These are phyloP conservation scores for Euwallacea similis DNA, from an alignment of 1,140 invertebrate genomes.

Conservation along the genomic window DNA sequence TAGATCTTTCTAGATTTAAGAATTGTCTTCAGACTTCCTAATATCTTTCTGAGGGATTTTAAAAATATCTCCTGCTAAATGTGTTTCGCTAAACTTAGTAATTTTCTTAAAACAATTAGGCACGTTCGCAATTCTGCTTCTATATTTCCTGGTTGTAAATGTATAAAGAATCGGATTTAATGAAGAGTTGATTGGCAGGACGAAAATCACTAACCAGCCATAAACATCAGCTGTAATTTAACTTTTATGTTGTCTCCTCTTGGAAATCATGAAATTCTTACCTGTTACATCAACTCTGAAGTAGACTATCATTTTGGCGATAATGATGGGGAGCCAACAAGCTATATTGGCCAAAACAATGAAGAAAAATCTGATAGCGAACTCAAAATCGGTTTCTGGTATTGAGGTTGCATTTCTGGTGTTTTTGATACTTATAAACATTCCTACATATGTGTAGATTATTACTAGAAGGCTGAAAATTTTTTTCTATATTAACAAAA, in stretches of 20 bases:
- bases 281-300: conserved; percentile 58
- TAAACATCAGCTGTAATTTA: conserved; percentile 37
- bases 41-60: conserved; percentile 9
- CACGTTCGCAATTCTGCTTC: conserved; percentile 9
- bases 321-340: conserved; percentile 76
- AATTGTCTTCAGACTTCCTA: neutral
- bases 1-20: no score
- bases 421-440: conserved; percentile 67
- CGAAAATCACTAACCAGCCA: conserved; percentile 39
- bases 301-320: conserved; percentile 68
- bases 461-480: conserved; percentile 64
- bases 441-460: conserved; percentile 63
- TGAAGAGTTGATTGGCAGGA: conserved; percentile 40
- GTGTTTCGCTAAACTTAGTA: neutral
- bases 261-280: conserved; percentile 18
- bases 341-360: conserved; percentile 74
- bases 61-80: conserved; percentile 2
- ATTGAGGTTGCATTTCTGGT: conserved; percentile 64
- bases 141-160: conserved; percentile 39
- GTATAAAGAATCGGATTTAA: conserved; percentile 41
- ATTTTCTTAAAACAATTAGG: conserved; percentile 25
- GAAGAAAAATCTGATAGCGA: conserved; percentile 73
- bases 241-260: conserved; percentile 4
- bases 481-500: conserved; percentile 12
- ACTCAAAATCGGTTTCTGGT: conserved; percentile 65